These are phyloP conservation scores for Drosophila nr. medialis DNA, from an alignment of 2,888 invertebrate species.

Conservation along the genomic window DNA sequence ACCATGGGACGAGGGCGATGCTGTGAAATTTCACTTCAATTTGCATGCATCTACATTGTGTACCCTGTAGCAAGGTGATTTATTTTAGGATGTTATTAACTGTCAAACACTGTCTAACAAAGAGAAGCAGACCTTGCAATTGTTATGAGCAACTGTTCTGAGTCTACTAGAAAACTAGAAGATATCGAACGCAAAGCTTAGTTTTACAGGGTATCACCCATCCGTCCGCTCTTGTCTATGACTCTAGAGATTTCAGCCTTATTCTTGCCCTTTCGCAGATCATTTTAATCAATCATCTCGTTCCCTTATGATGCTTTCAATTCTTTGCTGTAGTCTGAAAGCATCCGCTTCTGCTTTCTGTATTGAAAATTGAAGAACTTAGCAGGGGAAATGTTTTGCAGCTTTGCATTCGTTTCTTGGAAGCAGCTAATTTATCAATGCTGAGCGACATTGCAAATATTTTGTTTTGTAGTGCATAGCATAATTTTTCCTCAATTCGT, in stretches of 20 bases:
- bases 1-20: neutral
- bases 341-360: conserved; percentile 18
- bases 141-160: neutral
- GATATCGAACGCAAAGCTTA: too few relatives aligned
- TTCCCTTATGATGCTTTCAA: neutral
- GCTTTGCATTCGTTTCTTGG: conserved; percentile 20
- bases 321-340: conserved; percentile 1
- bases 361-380: conserved; percentile 21
- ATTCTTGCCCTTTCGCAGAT: conserved; percentile 1
- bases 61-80: neutral
- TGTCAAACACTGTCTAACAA: neutral
- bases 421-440: conserved; percentile 76
- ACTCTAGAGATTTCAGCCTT: neutral
- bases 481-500: conserved; percentile 38
- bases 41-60: conserved; percentile 15
- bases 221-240: too few relatives aligned
- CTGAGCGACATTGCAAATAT: conserved; percentile 63
- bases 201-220: neutral
- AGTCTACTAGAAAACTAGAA: neutral
- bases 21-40: conserved; percentile 16
- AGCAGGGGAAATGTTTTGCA: conserved; percentile 43
- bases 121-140: neutral
- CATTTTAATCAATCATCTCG: conserved; percentile 38
- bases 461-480: conserved; percentile 64
- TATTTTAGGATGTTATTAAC: too few relatives aligned